These are phyloP conservation scores for Epirrhoe tristata DNA, from an alignment of 2,888 invertebrate genomes.

Conservation along the genomic window DNA sequence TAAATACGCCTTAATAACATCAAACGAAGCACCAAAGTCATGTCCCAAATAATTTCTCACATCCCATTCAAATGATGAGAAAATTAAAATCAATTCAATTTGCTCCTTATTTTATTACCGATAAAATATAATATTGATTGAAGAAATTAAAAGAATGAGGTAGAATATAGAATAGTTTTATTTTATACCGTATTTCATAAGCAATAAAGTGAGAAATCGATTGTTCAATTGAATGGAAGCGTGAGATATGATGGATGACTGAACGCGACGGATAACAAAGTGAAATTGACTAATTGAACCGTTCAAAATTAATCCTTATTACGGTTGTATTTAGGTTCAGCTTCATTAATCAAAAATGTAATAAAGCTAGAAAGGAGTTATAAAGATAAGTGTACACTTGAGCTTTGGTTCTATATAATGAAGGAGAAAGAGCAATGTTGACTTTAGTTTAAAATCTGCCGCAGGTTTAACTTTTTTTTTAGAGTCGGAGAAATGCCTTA, in stretches of 20 bases:
- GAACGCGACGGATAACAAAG: constrained; percentile 10
- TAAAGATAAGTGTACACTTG: neutral
- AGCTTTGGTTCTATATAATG: neutral
- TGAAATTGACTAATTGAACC: neutral
- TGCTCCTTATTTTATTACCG: neutral
- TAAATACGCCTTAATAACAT: neutral
- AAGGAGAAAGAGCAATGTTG: too few relatives aligned
- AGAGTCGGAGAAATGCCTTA: too few relatives aligned
- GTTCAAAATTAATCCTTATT: constrained; percentile 1
- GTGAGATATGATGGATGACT: constrained; percentile 25
- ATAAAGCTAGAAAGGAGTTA: neutral
- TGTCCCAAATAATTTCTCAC: constrained; percentile 21
- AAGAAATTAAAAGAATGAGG: constrained; percentile 2
- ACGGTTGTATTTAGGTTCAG: neutral
- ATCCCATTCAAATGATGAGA: neutral
- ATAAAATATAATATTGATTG: constrained; percentile 1
- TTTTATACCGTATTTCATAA: constrained; percentile 25
- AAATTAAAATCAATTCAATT: constrained; percentile 2
- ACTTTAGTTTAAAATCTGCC: too few relatives aligned
- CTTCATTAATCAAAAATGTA: neutral
- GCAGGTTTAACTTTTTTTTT: too few relatives aligned
- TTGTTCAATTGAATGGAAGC: constrained; percentile 23
- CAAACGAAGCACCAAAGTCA: constrained; percentile 9
- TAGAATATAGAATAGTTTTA: constrained; percentile 8
- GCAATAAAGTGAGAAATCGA: constrained; percentile 21